These are phyloP conservation scores for Myotis myotis DNA, from an alignment of 2,797 vertebrate species.

Conservation along the genomic window DNA sequence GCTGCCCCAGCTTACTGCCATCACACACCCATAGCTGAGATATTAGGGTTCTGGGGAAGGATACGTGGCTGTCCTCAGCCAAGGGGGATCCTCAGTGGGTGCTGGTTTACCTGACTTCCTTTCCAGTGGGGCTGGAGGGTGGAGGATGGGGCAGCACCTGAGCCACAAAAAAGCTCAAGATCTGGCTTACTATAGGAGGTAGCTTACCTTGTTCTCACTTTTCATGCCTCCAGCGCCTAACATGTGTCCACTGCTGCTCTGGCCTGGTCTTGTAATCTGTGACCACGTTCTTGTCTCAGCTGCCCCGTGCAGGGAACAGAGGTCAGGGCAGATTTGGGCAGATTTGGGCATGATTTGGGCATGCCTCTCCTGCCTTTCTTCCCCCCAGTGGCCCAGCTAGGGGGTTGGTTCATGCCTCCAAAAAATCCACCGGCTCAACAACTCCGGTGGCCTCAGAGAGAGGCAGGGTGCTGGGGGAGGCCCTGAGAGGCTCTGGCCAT, in stretches of 20 bases:
- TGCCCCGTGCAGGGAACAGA: background rate
- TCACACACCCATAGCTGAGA: background rate
- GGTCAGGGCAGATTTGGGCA: background rate
- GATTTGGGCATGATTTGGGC: background rate
- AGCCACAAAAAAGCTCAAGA: background rate
- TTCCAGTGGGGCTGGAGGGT: background rate
- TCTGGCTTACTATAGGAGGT: accelerated
- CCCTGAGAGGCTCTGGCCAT: background rate
- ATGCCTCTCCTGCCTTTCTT: background rate
- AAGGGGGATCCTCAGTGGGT: background rate
- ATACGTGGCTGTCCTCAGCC: background rate
- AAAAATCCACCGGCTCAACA: background rate
- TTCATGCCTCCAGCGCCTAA: background rate
- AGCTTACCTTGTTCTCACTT: background rate
- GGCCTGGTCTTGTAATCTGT: background rate
- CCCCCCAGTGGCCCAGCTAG: background rate
- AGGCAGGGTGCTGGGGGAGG: background rate
- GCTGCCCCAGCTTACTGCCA: background rate
- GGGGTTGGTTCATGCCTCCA: background rate
- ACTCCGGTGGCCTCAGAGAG: background rate
- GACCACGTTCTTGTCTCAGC: background rate
- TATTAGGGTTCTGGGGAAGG: background rate
- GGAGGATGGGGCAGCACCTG: background rate
- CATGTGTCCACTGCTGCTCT: background rate
- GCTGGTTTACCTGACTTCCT: background rate